These are phyloP conservation scores for Ferrisia virgata DNA, from an alignment of 2,888 invertebrate genomes.

Conservation along the genomic window DNA sequence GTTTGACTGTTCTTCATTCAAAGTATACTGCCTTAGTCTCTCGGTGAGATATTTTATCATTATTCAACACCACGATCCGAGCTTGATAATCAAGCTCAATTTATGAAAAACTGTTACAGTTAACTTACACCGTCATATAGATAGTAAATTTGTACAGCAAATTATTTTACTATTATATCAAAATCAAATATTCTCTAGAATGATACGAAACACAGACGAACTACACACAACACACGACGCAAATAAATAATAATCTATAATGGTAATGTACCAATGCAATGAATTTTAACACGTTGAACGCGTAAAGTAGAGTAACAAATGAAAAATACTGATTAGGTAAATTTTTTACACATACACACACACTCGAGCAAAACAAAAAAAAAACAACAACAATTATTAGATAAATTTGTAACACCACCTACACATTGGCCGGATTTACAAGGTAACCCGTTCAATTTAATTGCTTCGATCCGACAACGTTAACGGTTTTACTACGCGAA, in stretches of 20 bases:
- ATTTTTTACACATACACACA: neutral
- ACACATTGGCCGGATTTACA: constrained; percentile 37
- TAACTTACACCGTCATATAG: constrained; percentile 1
- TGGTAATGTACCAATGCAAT: too few species aligned
- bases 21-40: constrained; percentile 42
- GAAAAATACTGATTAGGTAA: neutral
- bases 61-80: constrained; percentile 36
- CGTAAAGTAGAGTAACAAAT: neutral
- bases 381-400: neutral
- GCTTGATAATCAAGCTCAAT: constrained; percentile 40
- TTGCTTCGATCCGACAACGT: constrained; percentile 35
- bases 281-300: neutral
- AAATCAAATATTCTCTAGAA: neutral
- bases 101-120: neutral
- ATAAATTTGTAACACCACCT: constrained; percentile 12
- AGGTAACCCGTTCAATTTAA: constrained; percentile 43
- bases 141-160: too few species aligned
- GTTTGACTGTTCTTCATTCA: constrained; percentile 36
- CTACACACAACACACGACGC: too few species aligned
- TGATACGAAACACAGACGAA: neutral
- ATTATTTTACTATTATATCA: too few species aligned
- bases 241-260: too few species aligned
- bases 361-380: neutral
- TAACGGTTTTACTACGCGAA: constrained; percentile 44
- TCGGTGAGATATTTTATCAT: constrained; percentile 43